These are phyloP conservation scores for Paramormyrops kingsleyae DNA, from an alignment of 2,113 vertebrate genomes.

Conservation along the genomic window DNA sequence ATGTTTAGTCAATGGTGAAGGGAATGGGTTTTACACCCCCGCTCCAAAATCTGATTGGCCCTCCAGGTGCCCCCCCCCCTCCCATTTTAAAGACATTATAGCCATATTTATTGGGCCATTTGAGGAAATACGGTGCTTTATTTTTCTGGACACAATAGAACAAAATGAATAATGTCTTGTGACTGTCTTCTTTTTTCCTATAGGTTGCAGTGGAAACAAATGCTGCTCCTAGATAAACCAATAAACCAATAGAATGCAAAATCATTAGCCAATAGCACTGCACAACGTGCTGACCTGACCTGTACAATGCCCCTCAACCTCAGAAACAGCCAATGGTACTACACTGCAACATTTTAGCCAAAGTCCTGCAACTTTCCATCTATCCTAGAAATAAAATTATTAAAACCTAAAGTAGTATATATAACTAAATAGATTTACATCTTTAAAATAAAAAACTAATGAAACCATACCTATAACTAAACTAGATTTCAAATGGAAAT, in stretches of 20 bases:
- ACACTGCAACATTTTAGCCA: background rate
- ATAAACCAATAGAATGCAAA: no score
- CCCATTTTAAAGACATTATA: background rate
- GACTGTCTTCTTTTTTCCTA: background rate
- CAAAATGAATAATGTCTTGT: background rate
- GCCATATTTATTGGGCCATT: background rate
- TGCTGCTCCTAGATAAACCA: no score
- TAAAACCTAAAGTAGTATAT: no score
- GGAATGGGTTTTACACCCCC: background rate
- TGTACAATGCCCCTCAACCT: background rate
- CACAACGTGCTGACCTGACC: background rate
- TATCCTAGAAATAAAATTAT: background rate
- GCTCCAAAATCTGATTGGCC: background rate
- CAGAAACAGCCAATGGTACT: background rate
- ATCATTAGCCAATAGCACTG: no score
- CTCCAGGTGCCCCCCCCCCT: background rate
- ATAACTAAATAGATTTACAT: no score
- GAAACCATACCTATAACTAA: background rate
- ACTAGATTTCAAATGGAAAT: background rate
- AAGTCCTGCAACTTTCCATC: background rate
- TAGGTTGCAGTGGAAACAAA: background rate
- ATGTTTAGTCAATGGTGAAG: background rate
- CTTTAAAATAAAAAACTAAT: background rate
- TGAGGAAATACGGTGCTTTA: background rate
- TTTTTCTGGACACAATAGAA: background rate